Evolutionary conservation across 2,797 vertebrate genomes (phyloP), one percentile per base, ranked within the genome.

Genomic region (Prionace glauca): DNA sequence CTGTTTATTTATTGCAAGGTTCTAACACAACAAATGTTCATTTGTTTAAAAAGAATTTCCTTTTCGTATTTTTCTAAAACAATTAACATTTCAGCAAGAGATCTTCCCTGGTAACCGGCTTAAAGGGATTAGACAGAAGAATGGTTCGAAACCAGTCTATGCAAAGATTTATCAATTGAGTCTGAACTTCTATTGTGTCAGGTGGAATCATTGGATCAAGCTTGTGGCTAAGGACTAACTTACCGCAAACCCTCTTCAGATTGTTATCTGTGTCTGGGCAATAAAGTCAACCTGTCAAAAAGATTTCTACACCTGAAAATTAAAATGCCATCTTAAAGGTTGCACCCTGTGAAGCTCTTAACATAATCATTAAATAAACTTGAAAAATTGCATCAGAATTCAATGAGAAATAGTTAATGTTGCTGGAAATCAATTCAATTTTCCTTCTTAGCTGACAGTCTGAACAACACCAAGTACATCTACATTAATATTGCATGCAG

Each of bases 141-240:
- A 92, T 69, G 65, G 90, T 41, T 92, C 90, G 41, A 92, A 92
- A 92, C n/a, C n/a, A 69, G 90, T 92, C 90, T 69, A 92, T 92
- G 90, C 90, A 67, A 69, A 92, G 90, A 92, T 41, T 69, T 69
- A 92, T 92, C 90, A 92, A 92, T 92, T 92, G 90, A 92, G 69
- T 92, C 41, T 69, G 65, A 92, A 69, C 90, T 24, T n/a, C 62
- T 69, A 92, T 92, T 92, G 90, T 92, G 62, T 92, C 65, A 69
- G 18, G n/a, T 69, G 20, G 87, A 90, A 90, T 18, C 87, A 90
- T 90, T 12, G 56, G 29, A 90, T 90, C 65, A 92, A 69, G 90
- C 65, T 41, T 69, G 20, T 69, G 56, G 56, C 14, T 65, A 90
- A 90, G n/a, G 65, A 62, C 20, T 24, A 92, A 69, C n/a, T 69